Percentiles rank a stretch among this genome's conserved stretches.
These are phyloP conservation scores for Eubasilissa splendida DNA, from an alignment of 2,888 invertebrate species.

Conservation along the genomic window DNA sequence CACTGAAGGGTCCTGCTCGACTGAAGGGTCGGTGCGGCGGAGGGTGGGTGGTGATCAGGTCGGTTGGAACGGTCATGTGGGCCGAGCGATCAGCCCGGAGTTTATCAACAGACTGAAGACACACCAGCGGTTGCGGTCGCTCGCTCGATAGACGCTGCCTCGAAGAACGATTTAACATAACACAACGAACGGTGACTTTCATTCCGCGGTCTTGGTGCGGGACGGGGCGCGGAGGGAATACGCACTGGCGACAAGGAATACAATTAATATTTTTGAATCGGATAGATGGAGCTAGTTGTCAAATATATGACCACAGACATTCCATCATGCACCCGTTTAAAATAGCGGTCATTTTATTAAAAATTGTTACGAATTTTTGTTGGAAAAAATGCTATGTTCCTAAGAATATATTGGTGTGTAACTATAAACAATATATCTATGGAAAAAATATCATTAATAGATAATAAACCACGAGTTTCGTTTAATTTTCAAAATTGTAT, in stretches of 20 bases:
- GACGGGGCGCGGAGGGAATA: conserved; percentile 11
- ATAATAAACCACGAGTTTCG: too few species aligned
- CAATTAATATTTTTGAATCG: conserved; percentile 14
- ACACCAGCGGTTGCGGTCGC: conserved; percentile 34
- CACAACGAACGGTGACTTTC: conserved; percentile 53
- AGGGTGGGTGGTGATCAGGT: neutral
- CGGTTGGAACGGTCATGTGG: conserved; percentile 33
- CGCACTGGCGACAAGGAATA: conserved; percentile 3
- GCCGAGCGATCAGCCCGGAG: conserved; percentile 57
- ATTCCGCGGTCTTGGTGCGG: conserved; percentile 40
- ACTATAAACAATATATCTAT: too few species aligned
- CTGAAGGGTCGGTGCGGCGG: neutral
- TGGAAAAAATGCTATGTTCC: too few species aligned
- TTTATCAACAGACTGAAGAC: conserved; percentile 57
- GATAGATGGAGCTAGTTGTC: conserved; percentile 21
- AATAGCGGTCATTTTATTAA: too few species aligned
- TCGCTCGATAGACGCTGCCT: conserved; percentile 53
- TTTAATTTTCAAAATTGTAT: too few species aligned
- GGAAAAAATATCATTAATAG: too few species aligned
- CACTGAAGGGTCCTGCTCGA: neutral
- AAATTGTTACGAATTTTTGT: too few species aligned
- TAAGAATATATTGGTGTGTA: too few species aligned
- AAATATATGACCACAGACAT: neutral
- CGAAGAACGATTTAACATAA: conserved; percentile 52
- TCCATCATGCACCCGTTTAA: too few species aligned